Evolutionary conservation across 2,888 invertebrate genomes (phyloP).

Genomic region (Encarsia formosa): DNA sequence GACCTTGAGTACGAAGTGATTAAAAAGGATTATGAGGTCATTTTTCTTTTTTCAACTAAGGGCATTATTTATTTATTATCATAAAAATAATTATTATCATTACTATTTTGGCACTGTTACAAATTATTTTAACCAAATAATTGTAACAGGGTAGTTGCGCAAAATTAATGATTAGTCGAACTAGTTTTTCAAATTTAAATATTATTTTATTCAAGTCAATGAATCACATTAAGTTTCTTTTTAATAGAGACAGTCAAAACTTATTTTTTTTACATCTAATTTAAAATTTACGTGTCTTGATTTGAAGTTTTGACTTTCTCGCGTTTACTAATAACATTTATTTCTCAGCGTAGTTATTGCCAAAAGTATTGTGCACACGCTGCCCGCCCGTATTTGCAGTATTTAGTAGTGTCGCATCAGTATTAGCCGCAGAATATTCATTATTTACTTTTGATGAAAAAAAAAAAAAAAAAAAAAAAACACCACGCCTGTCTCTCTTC

Average conservation of each 20-base stretch:
- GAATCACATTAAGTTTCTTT: too few relatives aligned
- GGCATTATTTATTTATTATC: too few relatives aligned
- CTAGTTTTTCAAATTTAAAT: background rate
- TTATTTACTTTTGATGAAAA: constrained; percentile 9
- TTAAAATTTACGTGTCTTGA: too few relatives aligned
- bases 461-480: too few relatives aligned
- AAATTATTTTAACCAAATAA: background rate
- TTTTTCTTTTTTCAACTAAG: constrained; percentile 12
- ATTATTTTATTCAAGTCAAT: too few relatives aligned
- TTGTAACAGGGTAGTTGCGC: constrained; percentile 25
- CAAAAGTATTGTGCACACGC: constrained; percentile 5
- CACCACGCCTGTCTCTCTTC: too few relatives aligned
- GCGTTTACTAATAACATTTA: constrained; percentile 11
- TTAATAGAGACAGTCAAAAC: too few relatives aligned
- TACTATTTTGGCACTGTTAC: too few relatives aligned
- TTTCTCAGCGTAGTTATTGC: constrained; percentile 17
- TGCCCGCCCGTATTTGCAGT: constrained; percentile 21
- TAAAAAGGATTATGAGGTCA: constrained; percentile 92
- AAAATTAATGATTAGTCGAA: constrained; percentile 28
- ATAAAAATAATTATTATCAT: too few relatives aligned
- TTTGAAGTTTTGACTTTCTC: constrained; percentile 14
- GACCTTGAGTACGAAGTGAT: constrained; percentile 96
- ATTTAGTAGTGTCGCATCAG: constrained; percentile 22
- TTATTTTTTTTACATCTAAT: too few relatives aligned
- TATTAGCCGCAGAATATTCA: constrained; percentile 20